Evolutionary conservation across 2,888 invertebrate genomes (phyloP).

Genomic region (Dasysyrphus tricinctus): DNA sequence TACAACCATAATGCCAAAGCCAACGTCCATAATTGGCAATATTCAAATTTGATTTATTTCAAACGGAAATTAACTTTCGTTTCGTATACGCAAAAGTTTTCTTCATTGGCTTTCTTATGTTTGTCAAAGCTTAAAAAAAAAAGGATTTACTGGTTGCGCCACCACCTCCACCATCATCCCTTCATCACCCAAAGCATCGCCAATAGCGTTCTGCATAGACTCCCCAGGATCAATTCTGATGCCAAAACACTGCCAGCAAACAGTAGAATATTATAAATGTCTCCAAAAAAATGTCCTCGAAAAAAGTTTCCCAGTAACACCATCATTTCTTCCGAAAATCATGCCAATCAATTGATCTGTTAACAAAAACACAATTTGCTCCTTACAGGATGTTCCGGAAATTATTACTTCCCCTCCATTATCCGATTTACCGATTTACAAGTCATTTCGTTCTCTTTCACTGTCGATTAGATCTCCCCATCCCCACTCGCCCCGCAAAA

Average conservation of each 20-base stretch:
- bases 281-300: constrained; percentile 49
- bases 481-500: constrained; percentile 9
- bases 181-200: not conserved
- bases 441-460: constrained; percentile 73
- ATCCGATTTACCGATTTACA: constrained; percentile 75
- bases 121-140: constrained; percentile 6
- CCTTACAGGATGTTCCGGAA: constrained; percentile 74
- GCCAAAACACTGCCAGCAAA: not conserved
- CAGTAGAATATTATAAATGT: not conserved
- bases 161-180: not conserved
- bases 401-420: constrained; percentile 76
- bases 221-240: not conserved
- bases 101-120: constrained; percentile 68
- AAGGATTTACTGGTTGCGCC: not conserved
- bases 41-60: constrained; percentile 73
- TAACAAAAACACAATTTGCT: constrained; percentile 76
- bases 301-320: constrained; percentile 52
- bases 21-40: constrained; percentile 69
- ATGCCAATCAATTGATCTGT: constrained; percentile 75
- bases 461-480: constrained; percentile 68
- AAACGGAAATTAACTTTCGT: constrained; percentile 73
- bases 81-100: constrained; percentile 65
- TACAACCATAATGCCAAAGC: constrained; percentile 7
- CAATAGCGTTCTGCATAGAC: not conserved
- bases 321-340: constrained; percentile 65